Conservation (phyloP, 1,140 invertebrate species). For the Leptonema lineaticorne region DNA sequence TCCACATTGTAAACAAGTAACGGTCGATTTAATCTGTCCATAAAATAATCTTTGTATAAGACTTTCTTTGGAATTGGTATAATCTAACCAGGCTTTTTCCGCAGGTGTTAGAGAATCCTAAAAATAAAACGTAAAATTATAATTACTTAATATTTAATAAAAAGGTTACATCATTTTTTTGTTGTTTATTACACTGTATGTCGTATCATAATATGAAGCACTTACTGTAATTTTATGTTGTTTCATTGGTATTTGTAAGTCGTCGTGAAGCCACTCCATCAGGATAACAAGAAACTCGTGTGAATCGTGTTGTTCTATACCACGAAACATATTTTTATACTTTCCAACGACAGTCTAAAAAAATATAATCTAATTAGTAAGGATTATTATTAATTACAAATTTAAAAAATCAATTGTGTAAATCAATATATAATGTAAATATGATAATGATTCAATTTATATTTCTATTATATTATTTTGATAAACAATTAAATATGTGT, state of each 20-base stretch:
- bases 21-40: slow-evolving; percentile 83
- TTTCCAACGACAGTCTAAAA: slow-evolving; percentile 70
- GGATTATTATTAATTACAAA: no score
- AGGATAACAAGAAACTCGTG: slow-evolving; percentile 92
- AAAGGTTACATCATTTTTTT: not conserved
- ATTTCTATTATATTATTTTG: no score
- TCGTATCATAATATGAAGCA: not conserved
- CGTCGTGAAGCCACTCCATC: slow-evolving; percentile 88
- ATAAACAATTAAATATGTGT: not conserved
- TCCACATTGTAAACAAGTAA: slow-evolving; percentile 73
- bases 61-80: slow-evolving; percentile 72
- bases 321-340: slow-evolving; percentile 76
- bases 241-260: slow-evolving; percentile 62
- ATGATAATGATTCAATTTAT: no score
- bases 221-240: slow-evolving; percentile 38
- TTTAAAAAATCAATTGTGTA: no score
- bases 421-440: no score
- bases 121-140: slow-evolving; percentile 6
- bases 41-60: slow-evolving; percentile 82
- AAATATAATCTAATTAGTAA: slow-evolving; percentile 12
- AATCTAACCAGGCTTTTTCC: slow-evolving; percentile 75
- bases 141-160: not conserved
- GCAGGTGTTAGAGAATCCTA: slow-evolving; percentile 54
- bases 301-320: slow-evolving; percentile 89
- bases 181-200: not conserved